phyloP scores from a whole-genome alignment of 2,113 vertebrate species.

The Mandrillus leucophaeus region DNA sequence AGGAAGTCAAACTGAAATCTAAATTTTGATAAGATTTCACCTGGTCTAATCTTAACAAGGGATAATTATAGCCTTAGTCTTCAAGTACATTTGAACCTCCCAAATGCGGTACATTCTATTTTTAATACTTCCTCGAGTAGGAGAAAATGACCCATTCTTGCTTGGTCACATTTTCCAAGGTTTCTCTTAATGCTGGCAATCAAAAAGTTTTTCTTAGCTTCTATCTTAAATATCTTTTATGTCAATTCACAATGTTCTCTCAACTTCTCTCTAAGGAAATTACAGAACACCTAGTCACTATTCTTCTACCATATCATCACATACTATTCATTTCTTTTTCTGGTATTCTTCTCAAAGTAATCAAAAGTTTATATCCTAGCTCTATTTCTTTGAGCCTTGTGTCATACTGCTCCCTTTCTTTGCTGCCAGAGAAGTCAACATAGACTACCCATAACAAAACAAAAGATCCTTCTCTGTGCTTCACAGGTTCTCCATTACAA shows the following conservation, averaged over 20 bases:
- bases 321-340: neutral
- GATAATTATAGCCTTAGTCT: neutral
- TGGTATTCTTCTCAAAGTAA: neutral
- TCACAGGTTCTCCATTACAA: neutral
- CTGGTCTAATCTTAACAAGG: neutral
- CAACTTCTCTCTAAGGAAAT: neutral
- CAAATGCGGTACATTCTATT: neutral
- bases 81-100: neutral
- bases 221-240: neutral
- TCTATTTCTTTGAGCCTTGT: neutral
- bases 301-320: neutral
- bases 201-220: neutral
- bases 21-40: neutral
- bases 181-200: neutral
- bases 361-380: neutral
- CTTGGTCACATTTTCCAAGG: neutral
- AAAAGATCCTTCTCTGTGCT: neutral
- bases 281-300: neutral
- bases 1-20: neutral
- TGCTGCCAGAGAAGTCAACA: neutral
- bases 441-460: neutral
- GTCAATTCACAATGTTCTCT: neutral
- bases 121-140: neutral
- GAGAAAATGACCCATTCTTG: neutral
- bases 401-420: neutral